Evolutionary conservation across 2,888 invertebrate genomes (phyloP), one percentile per base, ranked within the genome.

Genomic region (Hymenopus coronatus): DNA sequence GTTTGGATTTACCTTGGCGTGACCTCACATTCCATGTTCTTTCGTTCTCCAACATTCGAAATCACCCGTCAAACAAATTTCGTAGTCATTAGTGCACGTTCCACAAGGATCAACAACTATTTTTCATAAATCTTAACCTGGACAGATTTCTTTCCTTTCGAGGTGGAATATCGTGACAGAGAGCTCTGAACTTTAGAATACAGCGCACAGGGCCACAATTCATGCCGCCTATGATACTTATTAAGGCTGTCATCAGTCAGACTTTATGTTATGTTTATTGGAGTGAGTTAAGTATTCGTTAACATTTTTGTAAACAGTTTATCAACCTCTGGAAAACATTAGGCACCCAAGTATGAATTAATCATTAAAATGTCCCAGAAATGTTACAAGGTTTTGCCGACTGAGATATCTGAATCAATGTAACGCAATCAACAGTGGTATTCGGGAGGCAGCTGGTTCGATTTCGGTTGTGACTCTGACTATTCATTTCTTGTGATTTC

Each of bases 1-100:
- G 87, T 14, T 87, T 40, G 30, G 82, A 87, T 82, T 70, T 70
- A 70, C 54, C 54, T 70, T 87, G 87, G 87, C 87, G 87, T 87
- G 87, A 87, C 87, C 40, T 82, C 30, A 82, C 8, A 30, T 15
- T 82, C 82, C 20, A 82, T 8, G 33, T 25, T 82, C 82, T 82
- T 87, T 54, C 87, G 33, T 87, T 82, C 82, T 33, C 33, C 87
- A 33, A 46, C 87, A 87, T 33, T 87, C 87, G 46, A 85, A 85
- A 54, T 54, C 85, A 85, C 85, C 46, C 46, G 27, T 27, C 82
- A 87, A 87, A 87, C 87, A 87, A 87, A 87, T 82, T 87, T 87
- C 82, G 33, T 87, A 87, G 87, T 87, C 87, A 87, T 87, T 87
- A 82, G 33, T 87, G 82, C 87, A 82, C 82, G 87, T 82, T 87